Base-by-base conservation (phyloP, 2,888 invertebrate species). In the Eristalis pertinax region DNA sequence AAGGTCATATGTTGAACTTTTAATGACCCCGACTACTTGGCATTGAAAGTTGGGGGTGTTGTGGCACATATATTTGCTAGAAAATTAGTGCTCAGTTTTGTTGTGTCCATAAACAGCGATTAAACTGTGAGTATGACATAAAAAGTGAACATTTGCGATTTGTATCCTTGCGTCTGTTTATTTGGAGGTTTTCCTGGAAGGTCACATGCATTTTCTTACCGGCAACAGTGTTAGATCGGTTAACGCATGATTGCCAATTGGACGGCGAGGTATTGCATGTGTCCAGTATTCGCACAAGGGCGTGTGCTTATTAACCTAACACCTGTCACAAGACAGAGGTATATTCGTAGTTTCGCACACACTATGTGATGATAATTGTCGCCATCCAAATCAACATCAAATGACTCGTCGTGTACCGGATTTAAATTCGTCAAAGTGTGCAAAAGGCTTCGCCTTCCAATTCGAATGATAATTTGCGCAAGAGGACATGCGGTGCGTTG, bases 201-300 rank as follows among this genome's bases (percentile, higher is more conserved):
- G 50, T 19, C n/a, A 7, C 50, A 19, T 8, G 8, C 2, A 19
- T 19, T 19, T 50, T 8, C 4, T 19, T n/a, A n/a, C n/a, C n/a
- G n/a, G n/a, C n/a, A n/a, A n/a, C n/a, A 3, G 41, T 41, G 13
- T 41, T 43, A 7, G 15, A 35, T 69, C 32, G 8, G 58, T 69
- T 58, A 35, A 58, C 58, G 32, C 56, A 35, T 22, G 35, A 22
- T 32, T 69, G 58, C 4, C 35, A 70, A 70, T 69, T 56, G 22
- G 29, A 11, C 35, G 13, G 26, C 5, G 24, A 11, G 15, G 58
- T 13, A 35, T 56, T 69, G 56, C 13, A 22, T 67, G 32, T 22
- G 29, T 2, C 15, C 8, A 32, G 22, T 22, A 19, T 32, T 13
- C 13, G 19, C 19, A 19, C 32, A 56, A 22, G 68, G 50, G 1